A percentile compares a stretch with the other conserved stretches of the same genome.
These are phyloP conservation scores for Toxotes lorentzi DNA, from an alignment of 2,797 vertebrate genomes.

Conservation along the genomic window DNA sequence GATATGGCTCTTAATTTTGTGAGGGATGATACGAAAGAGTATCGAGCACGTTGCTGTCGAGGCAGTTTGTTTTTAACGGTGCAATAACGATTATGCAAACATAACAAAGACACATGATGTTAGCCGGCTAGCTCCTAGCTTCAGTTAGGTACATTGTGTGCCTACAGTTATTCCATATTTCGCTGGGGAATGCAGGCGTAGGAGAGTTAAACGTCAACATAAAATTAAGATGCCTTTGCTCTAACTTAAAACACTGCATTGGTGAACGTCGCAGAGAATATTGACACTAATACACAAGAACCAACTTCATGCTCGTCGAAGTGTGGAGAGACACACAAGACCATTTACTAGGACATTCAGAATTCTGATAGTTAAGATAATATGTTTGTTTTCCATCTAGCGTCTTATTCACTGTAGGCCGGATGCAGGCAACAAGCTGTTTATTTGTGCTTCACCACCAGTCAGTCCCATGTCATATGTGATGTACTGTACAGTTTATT, in stretches of 20 bases:
- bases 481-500: background rate
- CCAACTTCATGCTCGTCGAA: background rate
- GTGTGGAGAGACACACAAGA: background rate
- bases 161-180: background rate
- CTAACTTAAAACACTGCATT: background rate
- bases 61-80: background rate
- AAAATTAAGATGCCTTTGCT: background rate
- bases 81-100: background rate
- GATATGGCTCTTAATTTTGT: background rate
- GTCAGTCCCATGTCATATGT: background rate
- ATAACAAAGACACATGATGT: constrained; percentile 61
- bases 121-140: constrained; percentile 41
- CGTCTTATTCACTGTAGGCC: background rate
- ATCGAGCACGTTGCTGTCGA: background rate
- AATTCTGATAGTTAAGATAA: background rate
- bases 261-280: background rate
- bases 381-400: background rate
- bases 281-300: background rate
- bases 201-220: background rate
- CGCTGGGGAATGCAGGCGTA: background rate
- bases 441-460: background rate
- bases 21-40: background rate
- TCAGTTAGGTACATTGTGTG: constrained; percentile 7
- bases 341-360: background rate
- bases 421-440: background rate